Conservation (phyloP, 2,888 invertebrate genomes). For the Agrotis puta region DNA sequence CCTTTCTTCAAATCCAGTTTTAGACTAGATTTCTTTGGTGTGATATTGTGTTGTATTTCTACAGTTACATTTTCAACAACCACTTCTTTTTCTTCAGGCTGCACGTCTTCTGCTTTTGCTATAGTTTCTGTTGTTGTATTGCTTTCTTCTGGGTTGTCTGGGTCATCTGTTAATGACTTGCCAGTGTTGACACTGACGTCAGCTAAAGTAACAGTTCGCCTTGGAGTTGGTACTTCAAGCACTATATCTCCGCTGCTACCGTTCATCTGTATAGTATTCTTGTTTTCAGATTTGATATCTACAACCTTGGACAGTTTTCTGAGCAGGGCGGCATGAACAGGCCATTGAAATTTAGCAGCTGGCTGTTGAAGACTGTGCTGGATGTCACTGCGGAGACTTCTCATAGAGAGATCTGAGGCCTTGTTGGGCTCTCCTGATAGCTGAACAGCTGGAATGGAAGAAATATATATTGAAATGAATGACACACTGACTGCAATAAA, state of each 20-base stretch:
- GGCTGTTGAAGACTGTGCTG: constrained; percentile 80
- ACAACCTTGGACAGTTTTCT: constrained; percentile 87
- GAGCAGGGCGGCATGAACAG: constrained; percentile 83
- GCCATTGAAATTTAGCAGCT: constrained; percentile 81
- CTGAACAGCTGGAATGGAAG: constrained; percentile 81
- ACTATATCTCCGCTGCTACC: constrained; percentile 80
- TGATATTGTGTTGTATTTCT: constrained; percentile 88
- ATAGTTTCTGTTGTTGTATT: constrained; percentile 56
- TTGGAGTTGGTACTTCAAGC: constrained; percentile 74
- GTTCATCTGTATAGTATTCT: constrained; percentile 82
- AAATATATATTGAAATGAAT: constrained; percentile 4
- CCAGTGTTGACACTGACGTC: constrained; percentile 87
- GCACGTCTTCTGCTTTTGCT: constrained; percentile 49
- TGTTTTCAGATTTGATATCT: constrained; percentile 84
- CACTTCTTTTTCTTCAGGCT: constrained; percentile 77
- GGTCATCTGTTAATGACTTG: constrained; percentile 82
- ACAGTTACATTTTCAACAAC: constrained; percentile 88
- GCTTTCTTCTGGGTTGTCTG: constrained; percentile 66
- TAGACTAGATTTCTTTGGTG: constrained; percentile 87
- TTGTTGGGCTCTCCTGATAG: constrained; percentile 87
- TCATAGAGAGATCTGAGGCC: constrained; percentile 86
- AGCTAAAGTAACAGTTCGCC: constrained; percentile 80
- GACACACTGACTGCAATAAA: neutral
- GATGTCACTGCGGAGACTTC: constrained; percentile 84
- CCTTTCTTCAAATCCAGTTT: constrained; percentile 87